These are phyloP conservation scores for Hermaeophaga mercurialis DNA, from an alignment of 2,888 invertebrate species.

Conservation along the genomic window DNA sequence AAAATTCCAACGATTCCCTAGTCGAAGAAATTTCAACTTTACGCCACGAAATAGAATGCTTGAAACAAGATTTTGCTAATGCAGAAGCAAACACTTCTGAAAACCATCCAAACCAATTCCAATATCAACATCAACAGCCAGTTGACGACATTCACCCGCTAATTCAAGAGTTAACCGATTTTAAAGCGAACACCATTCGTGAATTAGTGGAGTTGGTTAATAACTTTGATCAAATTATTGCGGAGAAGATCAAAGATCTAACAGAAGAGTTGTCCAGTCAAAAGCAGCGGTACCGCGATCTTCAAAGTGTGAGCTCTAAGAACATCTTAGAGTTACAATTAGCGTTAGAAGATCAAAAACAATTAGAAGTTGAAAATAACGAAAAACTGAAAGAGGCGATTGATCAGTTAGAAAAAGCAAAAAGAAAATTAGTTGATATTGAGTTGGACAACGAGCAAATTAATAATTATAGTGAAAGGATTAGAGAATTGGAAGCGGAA, in stretches of 20 bases:
- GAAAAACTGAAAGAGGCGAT: conserved; percentile 40
- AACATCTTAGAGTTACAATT: conserved; percentile 43
- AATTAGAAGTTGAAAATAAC: conserved; percentile 39
- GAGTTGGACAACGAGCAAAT: background rate
- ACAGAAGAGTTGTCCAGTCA: conserved; percentile 10
- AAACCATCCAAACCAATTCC: conserved; percentile 13
- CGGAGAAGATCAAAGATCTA: conserved; percentile 12
- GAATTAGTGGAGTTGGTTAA: conserved; percentile 3
- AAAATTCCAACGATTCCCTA: conserved; percentile 44
- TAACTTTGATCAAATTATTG: background rate
- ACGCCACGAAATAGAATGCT: conserved; percentile 43
- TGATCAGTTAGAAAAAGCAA: no score
- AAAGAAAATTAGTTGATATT: no score
- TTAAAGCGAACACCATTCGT: background rate
- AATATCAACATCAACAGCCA: background rate
- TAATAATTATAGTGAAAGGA: conserved; percentile 3
- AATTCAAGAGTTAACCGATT: conserved; percentile 18
- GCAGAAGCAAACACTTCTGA: conserved; percentile 5
- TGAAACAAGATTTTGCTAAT: conserved; percentile 38
- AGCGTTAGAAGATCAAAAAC: conserved; percentile 34
- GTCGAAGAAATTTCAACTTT: conserved; percentile 45
- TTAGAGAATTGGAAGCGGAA: conserved; percentile 12
- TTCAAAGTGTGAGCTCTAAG: conserved; percentile 31
- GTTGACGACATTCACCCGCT: background rate
- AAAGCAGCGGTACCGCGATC: conserved; percentile 9